Evolutionary conservation across 2,113 vertebrate species (phyloP).

Genomic region (Elachura formosa): DNA sequence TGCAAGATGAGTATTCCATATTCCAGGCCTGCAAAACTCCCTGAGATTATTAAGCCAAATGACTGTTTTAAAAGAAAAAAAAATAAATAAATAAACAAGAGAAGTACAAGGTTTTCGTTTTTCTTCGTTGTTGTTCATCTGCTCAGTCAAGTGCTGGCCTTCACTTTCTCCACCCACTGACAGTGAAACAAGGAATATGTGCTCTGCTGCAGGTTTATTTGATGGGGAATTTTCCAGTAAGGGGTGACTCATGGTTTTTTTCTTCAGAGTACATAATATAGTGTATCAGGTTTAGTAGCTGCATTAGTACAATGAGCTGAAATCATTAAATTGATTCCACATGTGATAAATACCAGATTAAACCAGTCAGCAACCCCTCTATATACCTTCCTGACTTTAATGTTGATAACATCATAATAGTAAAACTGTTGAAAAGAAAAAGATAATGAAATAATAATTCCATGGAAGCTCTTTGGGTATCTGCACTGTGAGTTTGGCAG

Average conservation of each 20-base stretch:
- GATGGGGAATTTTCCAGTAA: background rate
- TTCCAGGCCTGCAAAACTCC: background rate
- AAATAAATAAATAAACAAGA: background rate
- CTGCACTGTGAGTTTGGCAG: background rate
- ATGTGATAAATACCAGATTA: background rate
- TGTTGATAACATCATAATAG: background rate
- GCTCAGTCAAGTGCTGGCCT: background rate
- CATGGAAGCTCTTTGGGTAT: background rate
- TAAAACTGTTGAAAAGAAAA: background rate
- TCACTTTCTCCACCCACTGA: background rate
- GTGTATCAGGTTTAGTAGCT: constrained; percentile 22
- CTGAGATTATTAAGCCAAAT: background rate
- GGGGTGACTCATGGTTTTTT: background rate
- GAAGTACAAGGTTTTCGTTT: background rate
- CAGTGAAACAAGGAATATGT: background rate
- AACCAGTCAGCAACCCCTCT: background rate
- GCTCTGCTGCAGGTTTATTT: background rate
- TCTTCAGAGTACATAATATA: background rate
- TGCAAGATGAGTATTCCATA: background rate
- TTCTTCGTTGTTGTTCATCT: background rate
- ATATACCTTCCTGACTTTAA: background rate
- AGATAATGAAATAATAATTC: background rate
- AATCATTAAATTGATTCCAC: constrained; percentile 29
- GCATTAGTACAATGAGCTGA: constrained; percentile 11
- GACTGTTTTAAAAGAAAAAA: background rate